phyloP scores from a whole-genome alignment of 2,113 vertebrate genomes.

The Macrotus californicus region DNA sequence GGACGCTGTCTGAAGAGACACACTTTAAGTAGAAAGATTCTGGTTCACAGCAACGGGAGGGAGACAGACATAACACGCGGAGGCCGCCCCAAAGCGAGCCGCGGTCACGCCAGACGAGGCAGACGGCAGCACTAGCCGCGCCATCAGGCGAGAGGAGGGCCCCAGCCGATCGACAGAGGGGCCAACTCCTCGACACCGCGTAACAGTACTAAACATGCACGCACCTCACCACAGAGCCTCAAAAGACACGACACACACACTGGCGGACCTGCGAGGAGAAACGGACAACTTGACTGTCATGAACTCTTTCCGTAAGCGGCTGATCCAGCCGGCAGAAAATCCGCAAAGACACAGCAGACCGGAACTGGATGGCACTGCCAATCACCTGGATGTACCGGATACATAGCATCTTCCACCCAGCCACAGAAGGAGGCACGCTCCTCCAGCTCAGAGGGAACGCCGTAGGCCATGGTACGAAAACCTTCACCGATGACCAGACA shows the following conservation, averaged over 20 bases:
- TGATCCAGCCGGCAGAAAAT: background rate
- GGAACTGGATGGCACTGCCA: too few species aligned
- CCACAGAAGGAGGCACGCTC: too few species aligned
- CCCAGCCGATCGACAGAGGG: background rate
- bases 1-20: background rate
- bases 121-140: background rate
- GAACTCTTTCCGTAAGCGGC: accelerated
- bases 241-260: background rate
- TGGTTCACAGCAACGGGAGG: background rate
- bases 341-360: accelerated
- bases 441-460: background rate
- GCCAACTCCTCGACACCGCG: background rate
- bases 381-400: background rate
- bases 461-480: background rate
- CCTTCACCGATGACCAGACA: too few species aligned
- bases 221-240: background rate
- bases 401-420: background rate
- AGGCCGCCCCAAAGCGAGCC: background rate
- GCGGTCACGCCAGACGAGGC: background rate
- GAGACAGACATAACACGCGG: background rate
- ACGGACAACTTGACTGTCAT: accelerated
- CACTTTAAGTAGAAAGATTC: background rate
- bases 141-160: background rate
- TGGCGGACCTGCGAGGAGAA: background rate
- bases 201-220: background rate